Percentiles rank a stretch among this genome's conserved stretches.
Conservation (phyloP, 2,888 invertebrate species). For the Drosophila nigricruria region DNA sequence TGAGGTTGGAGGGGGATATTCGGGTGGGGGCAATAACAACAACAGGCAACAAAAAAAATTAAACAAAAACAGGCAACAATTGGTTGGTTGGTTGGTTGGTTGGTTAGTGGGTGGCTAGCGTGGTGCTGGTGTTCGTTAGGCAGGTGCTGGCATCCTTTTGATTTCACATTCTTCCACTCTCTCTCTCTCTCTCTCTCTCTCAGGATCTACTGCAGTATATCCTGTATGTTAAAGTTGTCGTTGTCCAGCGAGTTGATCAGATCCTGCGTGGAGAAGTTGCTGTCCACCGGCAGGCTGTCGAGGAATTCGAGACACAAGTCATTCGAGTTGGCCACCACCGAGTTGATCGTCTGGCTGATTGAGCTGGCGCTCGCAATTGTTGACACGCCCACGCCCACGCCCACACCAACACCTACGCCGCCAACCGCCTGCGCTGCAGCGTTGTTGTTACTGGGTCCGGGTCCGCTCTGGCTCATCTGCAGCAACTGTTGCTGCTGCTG, state of each 20-base stretch:
- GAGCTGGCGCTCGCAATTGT: constrained; percentile 79
- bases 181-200: not conserved
- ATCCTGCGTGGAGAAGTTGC: constrained; percentile 93
- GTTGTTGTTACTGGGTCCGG: constrained; percentile 54
- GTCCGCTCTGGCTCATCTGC: constrained; percentile 74
- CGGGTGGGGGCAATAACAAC: constrained; percentile 56
- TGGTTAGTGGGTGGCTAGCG: constrained; percentile 25
- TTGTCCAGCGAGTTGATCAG: constrained; percentile 93
- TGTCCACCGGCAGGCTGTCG: constrained; percentile 92
- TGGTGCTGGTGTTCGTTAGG: constrained; percentile 15
- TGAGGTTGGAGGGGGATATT: not conserved
- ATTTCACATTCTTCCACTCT: not conserved
- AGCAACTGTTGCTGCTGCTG: constrained; percentile 83
- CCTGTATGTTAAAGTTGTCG: constrained; percentile 89
- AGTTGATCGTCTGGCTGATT: constrained; percentile 85
- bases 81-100: constrained; percentile 43
- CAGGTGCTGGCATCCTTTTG: constrained; percentile 4
- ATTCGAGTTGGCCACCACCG: constrained; percentile 84
- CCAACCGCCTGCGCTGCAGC: constrained; percentile 38
- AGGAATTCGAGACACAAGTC: constrained; percentile 95
- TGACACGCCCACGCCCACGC: constrained; percentile 40
- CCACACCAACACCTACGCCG: constrained; percentile 36
- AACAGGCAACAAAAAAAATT: constrained; percentile 55
- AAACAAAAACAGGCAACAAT: constrained; percentile 57
- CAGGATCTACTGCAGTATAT: constrained; percentile 86